Conservation (phyloP, 1,140 invertebrate species). For the Nephila pilipes region DNA sequence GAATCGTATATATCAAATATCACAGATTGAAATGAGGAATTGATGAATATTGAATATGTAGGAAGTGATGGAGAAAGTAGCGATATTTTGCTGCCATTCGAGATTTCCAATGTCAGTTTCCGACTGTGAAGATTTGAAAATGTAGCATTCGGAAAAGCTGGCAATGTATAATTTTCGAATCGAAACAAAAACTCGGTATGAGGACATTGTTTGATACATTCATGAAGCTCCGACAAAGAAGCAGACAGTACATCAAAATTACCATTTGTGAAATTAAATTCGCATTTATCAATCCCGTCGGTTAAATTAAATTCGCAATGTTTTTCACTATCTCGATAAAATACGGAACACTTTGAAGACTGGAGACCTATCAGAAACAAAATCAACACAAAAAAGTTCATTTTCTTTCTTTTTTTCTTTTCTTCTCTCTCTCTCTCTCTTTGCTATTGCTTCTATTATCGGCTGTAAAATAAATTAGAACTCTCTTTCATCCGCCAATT, state of each 20-base stretch:
- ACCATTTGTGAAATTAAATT: conserved; percentile 14
- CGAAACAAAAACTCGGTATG: not conserved
- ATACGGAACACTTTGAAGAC: not conserved
- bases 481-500: not conserved
- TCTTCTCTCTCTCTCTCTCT: too few relatives aligned
- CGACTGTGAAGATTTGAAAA: not conserved
- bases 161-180: conserved; percentile 16
- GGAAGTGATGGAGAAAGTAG: not conserved
- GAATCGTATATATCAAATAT: not conserved
- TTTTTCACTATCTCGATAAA: not conserved
- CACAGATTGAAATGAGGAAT: not conserved
- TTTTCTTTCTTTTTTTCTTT: too few relatives aligned
- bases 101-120: not conserved
- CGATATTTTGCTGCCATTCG: not conserved
- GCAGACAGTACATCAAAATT: not conserved
- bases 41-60: conserved; percentile 17
- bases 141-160: not conserved
- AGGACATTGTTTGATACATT: not conserved
- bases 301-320: not conserved
- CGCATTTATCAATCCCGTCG: not conserved
- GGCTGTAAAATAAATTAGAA: not conserved
- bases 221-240: not conserved
- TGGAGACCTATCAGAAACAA: not conserved
- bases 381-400: not conserved
- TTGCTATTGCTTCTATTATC: not conserved